A percentile compares a stretch with the other conserved stretches of the same genome.
phyloP scores from a whole-genome alignment of 2,888 invertebrate species.

The Lasioglossum morio region DNA sequence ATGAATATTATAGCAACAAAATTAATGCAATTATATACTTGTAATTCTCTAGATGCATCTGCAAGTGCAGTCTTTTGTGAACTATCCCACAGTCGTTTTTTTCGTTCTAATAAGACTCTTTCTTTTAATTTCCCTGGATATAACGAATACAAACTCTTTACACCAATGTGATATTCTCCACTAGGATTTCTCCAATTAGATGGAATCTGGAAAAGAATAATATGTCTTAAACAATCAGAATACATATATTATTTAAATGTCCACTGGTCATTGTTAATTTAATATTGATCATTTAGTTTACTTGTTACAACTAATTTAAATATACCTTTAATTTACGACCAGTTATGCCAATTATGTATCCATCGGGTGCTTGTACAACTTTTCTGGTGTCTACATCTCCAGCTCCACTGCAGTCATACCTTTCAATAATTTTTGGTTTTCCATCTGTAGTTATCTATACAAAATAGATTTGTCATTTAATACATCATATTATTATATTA shows the following conservation, averaged over 20 bases:
- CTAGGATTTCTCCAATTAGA: conserved; percentile 93
- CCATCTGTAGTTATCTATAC: conserved; percentile 94
- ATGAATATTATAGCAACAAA: conserved; percentile 12
- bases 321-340: conserved; percentile 94
- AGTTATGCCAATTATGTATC: conserved; percentile 92
- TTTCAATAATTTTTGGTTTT: conserved; percentile 96
- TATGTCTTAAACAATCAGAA: conserved; percentile 28
- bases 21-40: conserved; percentile 79
- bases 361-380: conserved; percentile 89
- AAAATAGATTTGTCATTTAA: conserved; percentile 20
- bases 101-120: conserved; percentile 90
- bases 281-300: background rate
- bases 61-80: conserved; percentile 92
- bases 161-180: conserved; percentile 94
- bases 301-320: conserved; percentile 3
- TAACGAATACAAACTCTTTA: conserved; percentile 93
- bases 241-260: background rate
- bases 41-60: conserved; percentile 90
- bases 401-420: conserved; percentile 97
- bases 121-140: conserved; percentile 94
- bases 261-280: background rate
- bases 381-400: conserved; percentile 98
- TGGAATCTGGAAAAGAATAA: conserved; percentile 88
- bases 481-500: background rate
- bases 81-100: conserved; percentile 94